Base-by-base conservation (phyloP, 2,888 invertebrate species). In the Lepidocyrtinus sp. region DNA sequence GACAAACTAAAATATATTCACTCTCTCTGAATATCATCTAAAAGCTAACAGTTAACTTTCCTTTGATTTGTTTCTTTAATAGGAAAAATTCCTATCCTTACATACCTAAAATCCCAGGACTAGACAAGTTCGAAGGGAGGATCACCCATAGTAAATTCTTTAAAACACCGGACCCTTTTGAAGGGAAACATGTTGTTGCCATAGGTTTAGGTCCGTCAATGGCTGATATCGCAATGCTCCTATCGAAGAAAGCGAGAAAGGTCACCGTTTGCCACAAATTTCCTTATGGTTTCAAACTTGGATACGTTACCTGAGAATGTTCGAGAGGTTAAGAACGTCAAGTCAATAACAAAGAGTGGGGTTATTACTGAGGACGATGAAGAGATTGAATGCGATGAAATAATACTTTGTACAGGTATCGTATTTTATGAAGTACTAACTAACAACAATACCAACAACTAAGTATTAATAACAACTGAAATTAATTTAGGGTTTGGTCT, bases 241-340 rank as follows among this genome's bases (percentile, higher is more conserved):
- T 77, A 1, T 64, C 77, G 1, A 55, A 55, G 36, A 21, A 21
- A 0, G 77, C 77, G 0, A 59, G 65, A 12, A 45, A 19, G 22
- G 65, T 77, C 1, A 77, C 77, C 0, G 21, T 71, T 0, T 77
- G 71, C 45, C 70, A 77, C 71, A 77, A 71, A 59, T 71, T 77
- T 21, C 65, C 70, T 0, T 19, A 27, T 21, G 77, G 77, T 19
- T 65, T 26, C n/a, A 46, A 36, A 7, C 36, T 9, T 71, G 5
- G 77, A 71, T 5, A 12, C 71, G n/a, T 19, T 71, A 7, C 77
- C 77, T 19, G 1, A n/a, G 0, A 65, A 65, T n/a, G 71, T 61
- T n/a, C n/a, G 64, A 0, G 77, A 77, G 25, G 26, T 45, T 15
- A 64, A 64, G 19, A 36, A 36, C 5, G 65, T 77, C 3, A 77